Evolutionary conservation across 2,888 invertebrate species (phyloP), one percentile per base, ranked within the genome.

Genomic region (Phasia obesa): DNA sequence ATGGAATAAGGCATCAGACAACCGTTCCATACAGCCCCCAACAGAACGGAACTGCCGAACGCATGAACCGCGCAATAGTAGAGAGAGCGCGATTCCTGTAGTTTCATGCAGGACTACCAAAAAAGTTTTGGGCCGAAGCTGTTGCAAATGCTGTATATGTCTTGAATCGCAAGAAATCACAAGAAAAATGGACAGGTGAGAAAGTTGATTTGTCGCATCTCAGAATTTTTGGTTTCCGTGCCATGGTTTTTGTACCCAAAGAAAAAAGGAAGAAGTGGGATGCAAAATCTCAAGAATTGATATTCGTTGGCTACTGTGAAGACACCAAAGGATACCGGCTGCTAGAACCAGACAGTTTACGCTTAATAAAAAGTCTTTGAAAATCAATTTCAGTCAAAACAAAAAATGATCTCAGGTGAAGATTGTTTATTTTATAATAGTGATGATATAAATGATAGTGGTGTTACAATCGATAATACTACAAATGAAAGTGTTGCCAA

Each of bases 1-100:
- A 71, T 44, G 88, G 88, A n/a, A 90, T 89, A 35, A 55, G 57
- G 11, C 88, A 89, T 79, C 86, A 90, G 78, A 80, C 73, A 11
- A 87, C 89, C 0, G 84, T 85, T 0, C 85, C 88, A 0, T 87
- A 90, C 49, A 88, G 85, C 0, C 89, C 88, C 1, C 85, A 90
- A 69, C 88, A 89, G 59, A 90, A 90, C 82, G 89, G 89, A 0
- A 77, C 85, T 5, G 87, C 88, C 4, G 67, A 79, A 60, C 27
- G 79, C 15, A 57, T 49, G 49, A 79, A 71, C 15, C 51, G 73
- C 17, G 23, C 60, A 4, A 57, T 79, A 6, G 60, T 79, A 5
- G 69, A 80, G 25, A 13, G 15, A 35, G 70, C 70, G 7, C 49
- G 70, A 2, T 59, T 38, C 11, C 35, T 69, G 51, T 67, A n/a